These are phyloP conservation scores for Aricia artaxerxes DNA, from an alignment of 2,888 invertebrate species.

Conservation along the genomic window DNA sequence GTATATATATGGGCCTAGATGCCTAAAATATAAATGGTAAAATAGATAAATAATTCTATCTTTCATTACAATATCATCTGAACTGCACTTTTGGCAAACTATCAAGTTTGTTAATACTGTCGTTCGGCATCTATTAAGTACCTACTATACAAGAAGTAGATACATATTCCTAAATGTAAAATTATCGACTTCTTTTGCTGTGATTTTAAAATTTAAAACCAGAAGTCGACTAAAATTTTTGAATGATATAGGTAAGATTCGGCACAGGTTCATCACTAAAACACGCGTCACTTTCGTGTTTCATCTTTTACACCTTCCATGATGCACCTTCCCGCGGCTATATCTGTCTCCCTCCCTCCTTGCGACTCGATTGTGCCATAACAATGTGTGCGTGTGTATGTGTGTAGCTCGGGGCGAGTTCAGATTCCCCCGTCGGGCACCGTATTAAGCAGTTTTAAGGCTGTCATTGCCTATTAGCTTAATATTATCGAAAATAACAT, in stretches of 20 bases:
- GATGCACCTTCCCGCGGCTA: constrained; percentile 60
- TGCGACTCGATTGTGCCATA: constrained; percentile 35
- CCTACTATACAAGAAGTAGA: too few species aligned
- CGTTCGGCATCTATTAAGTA: too few species aligned
- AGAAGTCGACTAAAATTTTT: too few species aligned
- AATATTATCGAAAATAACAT: constrained; percentile 46
- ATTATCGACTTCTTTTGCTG: too few species aligned
- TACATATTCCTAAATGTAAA: too few species aligned
- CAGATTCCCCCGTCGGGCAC: constrained; percentile 43
- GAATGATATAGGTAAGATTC: neutral
- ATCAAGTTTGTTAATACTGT: too few species aligned
- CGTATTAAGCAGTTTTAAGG: constrained; percentile 46
- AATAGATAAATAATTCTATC: too few species aligned
- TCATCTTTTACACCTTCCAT: constrained; percentile 77
- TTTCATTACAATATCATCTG: too few species aligned
- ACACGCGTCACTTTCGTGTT: constrained; percentile 74
- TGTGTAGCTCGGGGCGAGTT: constrained; percentile 36
- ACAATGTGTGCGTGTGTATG: constrained; percentile 31
- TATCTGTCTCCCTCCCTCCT: constrained; percentile 47
- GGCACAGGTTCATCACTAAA: constrained; percentile 56
- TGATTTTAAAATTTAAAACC: too few species aligned
- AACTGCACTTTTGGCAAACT: too few species aligned
- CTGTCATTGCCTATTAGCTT: constrained; percentile 51
- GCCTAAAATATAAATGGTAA: too few species aligned
- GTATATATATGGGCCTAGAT: too few species aligned